These are phyloP conservation scores for Rhingia campestris DNA, from an alignment of 2,888 invertebrate species.

Conservation along the genomic window DNA sequence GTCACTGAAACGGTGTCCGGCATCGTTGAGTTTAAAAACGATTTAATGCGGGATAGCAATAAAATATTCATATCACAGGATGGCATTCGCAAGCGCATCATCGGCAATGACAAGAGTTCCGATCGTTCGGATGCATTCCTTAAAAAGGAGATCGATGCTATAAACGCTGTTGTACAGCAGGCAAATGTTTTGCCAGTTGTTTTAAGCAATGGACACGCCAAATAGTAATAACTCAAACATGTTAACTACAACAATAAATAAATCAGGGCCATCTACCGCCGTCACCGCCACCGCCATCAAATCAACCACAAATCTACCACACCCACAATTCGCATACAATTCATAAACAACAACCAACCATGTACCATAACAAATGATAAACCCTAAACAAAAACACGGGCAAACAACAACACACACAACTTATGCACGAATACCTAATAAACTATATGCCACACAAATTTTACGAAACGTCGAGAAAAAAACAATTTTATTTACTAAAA, in stretches of 20 bases:
- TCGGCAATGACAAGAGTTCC: constrained; percentile 73
- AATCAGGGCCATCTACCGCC: constrained; percentile 58
- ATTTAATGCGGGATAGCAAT: constrained; percentile 81
- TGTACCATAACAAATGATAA: constrained; percentile 8
- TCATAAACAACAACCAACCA: constrained; percentile 18
- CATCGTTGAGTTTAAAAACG: constrained; percentile 82
- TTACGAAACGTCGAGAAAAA: constrained; percentile 41
- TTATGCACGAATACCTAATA: constrained; percentile 42
- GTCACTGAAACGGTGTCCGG: constrained; percentile 82
- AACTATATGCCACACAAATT: constrained; percentile 49
- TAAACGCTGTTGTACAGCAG: constrained; percentile 82
- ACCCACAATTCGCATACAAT: constrained; percentile 6
- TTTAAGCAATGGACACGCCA: constrained; percentile 83
- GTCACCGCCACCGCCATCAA: constrained; percentile 53
- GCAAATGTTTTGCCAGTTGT: constrained; percentile 82
- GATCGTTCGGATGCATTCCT: constrained; percentile 78
- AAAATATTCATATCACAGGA: constrained; percentile 76
- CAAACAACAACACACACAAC: constrained; percentile 34
- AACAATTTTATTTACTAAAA: constrained; percentile 42
- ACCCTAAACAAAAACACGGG: background rate
- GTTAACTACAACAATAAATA: constrained; percentile 52
- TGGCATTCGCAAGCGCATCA: constrained; percentile 81
- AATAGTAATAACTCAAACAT: constrained; percentile 77
- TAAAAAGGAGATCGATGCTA: constrained; percentile 82
- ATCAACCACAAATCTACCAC: constrained; percentile 25